Base-by-base conservation (phyloP, 2,888 invertebrate species). In the Cheiracanthium punctorium region DNA sequence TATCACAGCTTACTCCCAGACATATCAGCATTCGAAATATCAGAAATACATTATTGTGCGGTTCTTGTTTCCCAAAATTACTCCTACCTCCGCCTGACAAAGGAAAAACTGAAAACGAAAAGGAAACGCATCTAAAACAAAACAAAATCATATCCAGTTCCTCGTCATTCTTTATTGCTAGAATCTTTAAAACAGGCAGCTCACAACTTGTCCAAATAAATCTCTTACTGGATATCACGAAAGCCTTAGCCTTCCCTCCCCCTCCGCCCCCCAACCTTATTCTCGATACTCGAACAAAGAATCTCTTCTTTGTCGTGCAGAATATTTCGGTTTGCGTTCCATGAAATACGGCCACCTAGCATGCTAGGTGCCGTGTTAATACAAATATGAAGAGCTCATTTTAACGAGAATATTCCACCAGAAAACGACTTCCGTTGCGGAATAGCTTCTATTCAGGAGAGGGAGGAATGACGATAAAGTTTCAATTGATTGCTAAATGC, bases 321-420 rank as follows among this genome's bases (percentile, higher is more conserved):
- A 43, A 58, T 24, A 70, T 74, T 82, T 75, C 71, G 58, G 76
- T 71, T 64, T 71, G 70, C 76, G 41, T 76, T 82, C 7, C 71
- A 71, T 82, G 82, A 82, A 71, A 76, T 82, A 82, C 82, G 37
- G 69, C 75, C 20, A 41, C 41, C 14, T 30, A 43, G 24, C 82
- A 82, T 82, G 82, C 82, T 76, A 82, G 30, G 30, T 82, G 82
- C 65, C 82, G 82, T 82, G 82, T 64, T 71, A 71, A 65, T 64
- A 81, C 81, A 69, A 74, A 74, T 81, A 81, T 48, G 24, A 74
- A 43, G n/a, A 74, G 64, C 41, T 76, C 52, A 70, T 58, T 80
- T 71, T 41, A 37, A 64, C 75, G 58, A 24, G n/a, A 58, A 24
- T 58, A 24, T 58, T 58, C 24, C 24, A 2, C 1, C 4, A 24